Percentiles rank a stretch among this genome's conserved stretches.
Evolutionary conservation across 1,140 invertebrate species (phyloP).

Genomic region (Temnothorax longispinosus): DNA sequence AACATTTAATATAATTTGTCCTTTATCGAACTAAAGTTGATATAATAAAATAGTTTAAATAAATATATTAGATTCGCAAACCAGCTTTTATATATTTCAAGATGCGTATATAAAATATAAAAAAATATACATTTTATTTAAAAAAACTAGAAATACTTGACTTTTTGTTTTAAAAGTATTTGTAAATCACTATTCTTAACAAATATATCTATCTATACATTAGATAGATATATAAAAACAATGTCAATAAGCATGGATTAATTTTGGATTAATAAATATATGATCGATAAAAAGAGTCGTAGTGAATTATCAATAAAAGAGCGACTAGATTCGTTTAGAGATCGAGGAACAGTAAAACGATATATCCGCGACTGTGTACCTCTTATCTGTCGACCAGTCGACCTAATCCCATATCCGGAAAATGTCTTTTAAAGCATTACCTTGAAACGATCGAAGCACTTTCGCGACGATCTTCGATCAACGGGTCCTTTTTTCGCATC

Average conservation of each 20-base stretch:
- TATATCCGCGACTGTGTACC: constrained; percentile 46
- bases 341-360: constrained; percentile 48
- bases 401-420: constrained; percentile 42
- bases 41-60: background rate
- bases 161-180: background rate
- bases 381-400: constrained; percentile 54
- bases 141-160: background rate
- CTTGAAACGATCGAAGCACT: constrained; percentile 86
- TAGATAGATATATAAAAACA: constrained; percentile 1
- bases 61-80: background rate
- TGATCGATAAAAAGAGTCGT: background rate
- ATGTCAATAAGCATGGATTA: background rate
- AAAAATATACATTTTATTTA: constrained; percentile 1
- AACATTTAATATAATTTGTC: background rate
- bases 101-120: background rate
- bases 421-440: constrained; percentile 81
- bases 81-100: background rate
- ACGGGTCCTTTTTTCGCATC: constrained; percentile 85
- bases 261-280: background rate
- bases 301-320: background rate
- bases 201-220: background rate
- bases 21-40: background rate
- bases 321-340: constrained; percentile 53
- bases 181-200: background rate
- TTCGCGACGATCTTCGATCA: constrained; percentile 85